phyloP scores from a whole-genome alignment of 2,113 vertebrate genomes.

The Leucopsar rothschildi region DNA sequence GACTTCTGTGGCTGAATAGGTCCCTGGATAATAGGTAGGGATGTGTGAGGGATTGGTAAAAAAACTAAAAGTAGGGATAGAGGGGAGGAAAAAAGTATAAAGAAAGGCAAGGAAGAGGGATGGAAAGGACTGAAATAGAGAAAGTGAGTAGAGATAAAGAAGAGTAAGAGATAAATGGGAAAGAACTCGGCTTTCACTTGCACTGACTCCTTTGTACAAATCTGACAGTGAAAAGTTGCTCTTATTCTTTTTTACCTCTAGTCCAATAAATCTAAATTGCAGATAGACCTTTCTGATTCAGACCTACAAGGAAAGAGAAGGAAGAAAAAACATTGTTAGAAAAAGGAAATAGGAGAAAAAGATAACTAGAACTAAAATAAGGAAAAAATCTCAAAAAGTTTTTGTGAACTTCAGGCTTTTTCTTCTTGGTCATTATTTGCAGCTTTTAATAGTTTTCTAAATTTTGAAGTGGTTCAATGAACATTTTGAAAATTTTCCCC shows the following conservation, averaged over 20 bases:
- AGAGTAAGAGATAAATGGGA: slow-evolving; percentile 26
- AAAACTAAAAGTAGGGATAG: not conserved
- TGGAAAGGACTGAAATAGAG: not conserved
- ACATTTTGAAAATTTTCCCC: not conserved
- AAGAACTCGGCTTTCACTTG: slow-evolving; percentile 25
- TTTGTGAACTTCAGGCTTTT: not conserved
- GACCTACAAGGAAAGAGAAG: not conserved
- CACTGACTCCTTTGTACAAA: slow-evolving; percentile 33
- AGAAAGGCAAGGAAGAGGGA: not conserved
- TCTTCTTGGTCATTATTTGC: not conserved
- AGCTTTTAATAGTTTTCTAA: not conserved
- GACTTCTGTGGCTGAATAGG: slow-evolving; percentile 27
- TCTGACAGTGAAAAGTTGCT: slow-evolving; percentile 43
- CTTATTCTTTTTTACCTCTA: slow-evolving; percentile 31
- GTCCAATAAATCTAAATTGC: slow-evolving; percentile 61
- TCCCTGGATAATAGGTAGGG: slow-evolving; percentile 34
- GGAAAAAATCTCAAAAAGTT: not conserved
- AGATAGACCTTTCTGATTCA: slow-evolving; percentile 33
- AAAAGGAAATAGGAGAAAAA: not conserved
- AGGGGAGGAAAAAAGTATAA: not conserved
- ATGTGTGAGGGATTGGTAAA: not conserved
- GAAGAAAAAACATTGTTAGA: not conserved
- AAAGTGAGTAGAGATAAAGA: slow-evolving; percentile 32
- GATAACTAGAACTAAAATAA: not conserved
- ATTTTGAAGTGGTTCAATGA: not conserved